phyloP scores from a whole-genome alignment of 2,113 vertebrate species.

The Ptilorrhoa leucosticta region DNA sequence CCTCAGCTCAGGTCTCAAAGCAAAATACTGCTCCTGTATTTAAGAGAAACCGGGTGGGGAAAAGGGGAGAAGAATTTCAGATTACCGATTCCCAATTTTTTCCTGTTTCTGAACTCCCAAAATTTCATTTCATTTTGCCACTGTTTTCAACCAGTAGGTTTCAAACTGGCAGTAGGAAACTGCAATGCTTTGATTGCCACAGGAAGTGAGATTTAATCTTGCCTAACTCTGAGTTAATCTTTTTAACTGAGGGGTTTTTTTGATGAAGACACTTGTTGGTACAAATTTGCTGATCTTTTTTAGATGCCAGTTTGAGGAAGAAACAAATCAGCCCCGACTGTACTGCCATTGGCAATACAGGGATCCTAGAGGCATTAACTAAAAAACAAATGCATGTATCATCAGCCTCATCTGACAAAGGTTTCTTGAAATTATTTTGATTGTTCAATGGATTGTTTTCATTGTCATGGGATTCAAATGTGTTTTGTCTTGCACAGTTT shows the following conservation, averaged over 20 bases:
- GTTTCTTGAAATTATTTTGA: neutral
- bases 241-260: neutral
- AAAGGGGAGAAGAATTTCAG: neutral
- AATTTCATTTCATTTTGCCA: neutral
- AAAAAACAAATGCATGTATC: neutral
- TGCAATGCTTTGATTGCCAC: neutral
- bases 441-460: neutral
- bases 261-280: neutral
- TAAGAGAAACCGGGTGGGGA: neutral
- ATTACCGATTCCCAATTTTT: neutral
- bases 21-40: slow-evolving; percentile 91
- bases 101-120: neutral
- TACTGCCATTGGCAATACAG: neutral
- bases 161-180: neutral
- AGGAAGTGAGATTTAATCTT: neutral
- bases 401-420: neutral
- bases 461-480: neutral
- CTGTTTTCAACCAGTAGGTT: neutral
- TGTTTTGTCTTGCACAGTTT: neutral
- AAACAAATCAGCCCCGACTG: neutral
- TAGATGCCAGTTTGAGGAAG: neutral
- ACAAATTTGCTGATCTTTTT: neutral
- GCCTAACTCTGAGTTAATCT: neutral
- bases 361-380: neutral
- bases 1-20: slow-evolving; percentile 87